phyloP scores from a whole-genome alignment of 2,888 invertebrate genomes.

The Thecocarcelia acutangulata region DNA sequence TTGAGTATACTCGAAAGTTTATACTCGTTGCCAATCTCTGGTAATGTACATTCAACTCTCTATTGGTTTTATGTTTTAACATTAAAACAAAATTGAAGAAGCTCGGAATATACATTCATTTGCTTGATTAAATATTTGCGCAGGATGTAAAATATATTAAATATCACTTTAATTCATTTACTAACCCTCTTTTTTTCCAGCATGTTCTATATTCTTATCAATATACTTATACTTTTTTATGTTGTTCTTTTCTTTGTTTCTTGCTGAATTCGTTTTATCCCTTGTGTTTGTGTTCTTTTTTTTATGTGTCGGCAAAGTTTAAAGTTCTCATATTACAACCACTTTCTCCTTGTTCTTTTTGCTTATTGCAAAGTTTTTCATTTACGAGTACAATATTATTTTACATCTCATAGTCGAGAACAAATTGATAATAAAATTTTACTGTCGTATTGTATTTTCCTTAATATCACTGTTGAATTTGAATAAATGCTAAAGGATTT shows the following conservation, averaged over 20 bases:
- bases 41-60: too few species aligned
- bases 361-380: neutral
- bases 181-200: neutral
- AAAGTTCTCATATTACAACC: slow-evolving; percentile 62
- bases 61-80: slow-evolving; percentile 36
- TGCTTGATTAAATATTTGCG: slow-evolving; percentile 55
- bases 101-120: slow-evolving; percentile 39
- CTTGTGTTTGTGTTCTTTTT: slow-evolving; percentile 36
- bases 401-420: slow-evolving; percentile 2
- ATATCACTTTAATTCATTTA: slow-evolving; percentile 15
- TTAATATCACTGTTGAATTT: too few species aligned
- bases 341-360: neutral
- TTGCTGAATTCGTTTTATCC: slow-evolving; percentile 48
- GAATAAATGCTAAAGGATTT: too few species aligned
- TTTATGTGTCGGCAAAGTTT: slow-evolving; percentile 42
- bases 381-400: neutral
- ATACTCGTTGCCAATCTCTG: too few species aligned
- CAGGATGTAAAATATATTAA: slow-evolving; percentile 52
- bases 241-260: slow-evolving; percentile 29
- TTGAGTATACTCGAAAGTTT: too few species aligned
- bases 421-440: slow-evolving; percentile 48
- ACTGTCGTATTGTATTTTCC: slow-evolving; percentile 51
- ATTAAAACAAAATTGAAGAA: too few species aligned
- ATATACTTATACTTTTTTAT: slow-evolving; percentile 11
- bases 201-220: slow-evolving; percentile 1